phyloP scores from a whole-genome alignment of 2,113 vertebrate species.

The Anhinga rufa region DNA sequence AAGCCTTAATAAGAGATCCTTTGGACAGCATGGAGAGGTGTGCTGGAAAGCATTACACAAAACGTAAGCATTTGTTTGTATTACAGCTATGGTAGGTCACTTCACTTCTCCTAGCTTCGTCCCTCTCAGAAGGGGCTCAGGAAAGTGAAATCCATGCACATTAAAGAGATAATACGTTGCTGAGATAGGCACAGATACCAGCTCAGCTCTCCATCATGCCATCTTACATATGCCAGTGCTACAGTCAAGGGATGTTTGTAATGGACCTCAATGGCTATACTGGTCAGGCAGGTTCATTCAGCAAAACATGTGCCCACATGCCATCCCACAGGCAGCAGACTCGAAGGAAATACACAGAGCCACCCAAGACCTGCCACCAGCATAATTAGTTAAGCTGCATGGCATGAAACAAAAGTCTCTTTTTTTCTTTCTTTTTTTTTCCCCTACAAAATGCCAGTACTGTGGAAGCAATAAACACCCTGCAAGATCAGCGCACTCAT shows the following conservation, averaged over 20 bases:
- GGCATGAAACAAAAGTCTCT: not conserved
- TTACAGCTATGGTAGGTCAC: not conserved
- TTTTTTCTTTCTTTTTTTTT: too few relatives aligned
- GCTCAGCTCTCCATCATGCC: not conserved
- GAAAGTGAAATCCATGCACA: not conserved
- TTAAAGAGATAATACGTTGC: not conserved
- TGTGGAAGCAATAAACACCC: not conserved
- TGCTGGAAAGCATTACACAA: not conserved
- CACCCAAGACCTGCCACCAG: not conserved
- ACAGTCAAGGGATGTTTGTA: not conserved
- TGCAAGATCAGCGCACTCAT: not conserved
- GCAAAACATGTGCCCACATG: accelerated
- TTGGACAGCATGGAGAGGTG: not conserved
- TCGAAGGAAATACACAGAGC: not conserved
- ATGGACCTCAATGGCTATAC: not conserved
- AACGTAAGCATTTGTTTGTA: not conserved
- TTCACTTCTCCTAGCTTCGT: not conserved
- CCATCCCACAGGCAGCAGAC: not conserved
- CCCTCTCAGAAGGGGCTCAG: not conserved
- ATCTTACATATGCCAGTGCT: not conserved
- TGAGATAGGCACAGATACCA: not conserved
- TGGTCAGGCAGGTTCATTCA: not conserved
- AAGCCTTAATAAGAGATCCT: not conserved
- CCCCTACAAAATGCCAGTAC: not conserved
- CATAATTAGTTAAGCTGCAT: not conserved